A percentile compares a stretch with the other conserved stretches of the same genome.
Evolutionary conservation across 2,113 vertebrate genomes (phyloP).

Genomic region (Chinchilla lanigera): DNA sequence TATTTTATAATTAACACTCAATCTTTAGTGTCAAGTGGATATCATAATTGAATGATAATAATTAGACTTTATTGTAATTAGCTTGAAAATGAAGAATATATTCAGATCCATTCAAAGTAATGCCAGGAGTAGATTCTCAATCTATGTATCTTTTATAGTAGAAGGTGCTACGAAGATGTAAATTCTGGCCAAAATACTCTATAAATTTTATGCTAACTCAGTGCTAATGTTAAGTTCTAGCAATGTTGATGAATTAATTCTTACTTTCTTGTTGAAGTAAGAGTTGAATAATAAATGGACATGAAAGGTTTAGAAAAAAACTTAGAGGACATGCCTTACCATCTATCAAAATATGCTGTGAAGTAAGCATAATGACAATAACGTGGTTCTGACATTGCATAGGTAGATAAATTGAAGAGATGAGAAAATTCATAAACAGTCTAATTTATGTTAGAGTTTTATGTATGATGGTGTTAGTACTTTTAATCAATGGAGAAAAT

Average conservation of each 20-base stretch:
- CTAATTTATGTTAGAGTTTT: conserved; percentile 32
- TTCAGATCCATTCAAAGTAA: conserved; percentile 63
- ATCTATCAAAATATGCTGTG: background rate
- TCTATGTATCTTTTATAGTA: conserved; percentile 1
- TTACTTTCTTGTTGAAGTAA: conserved; percentile 31
- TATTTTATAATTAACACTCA: conserved; percentile 84
- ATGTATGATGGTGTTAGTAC: background rate
- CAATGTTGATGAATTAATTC: conserved; percentile 12
- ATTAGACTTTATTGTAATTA: conserved; percentile 85
- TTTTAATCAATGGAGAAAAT: conserved; percentile 61
- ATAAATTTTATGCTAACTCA: conserved; percentile 33
- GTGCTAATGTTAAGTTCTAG: conserved; percentile 1
- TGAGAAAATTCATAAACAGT: conserved; percentile 10
- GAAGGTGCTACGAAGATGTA: conserved; percentile 39
- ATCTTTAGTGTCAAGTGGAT: conserved; percentile 78
- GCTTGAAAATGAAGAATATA: conserved; percentile 76
- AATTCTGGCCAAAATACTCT: conserved; percentile 29
- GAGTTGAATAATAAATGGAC: background rate
- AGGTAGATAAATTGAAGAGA: background rate
- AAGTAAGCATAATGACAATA: background rate
- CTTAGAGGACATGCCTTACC: background rate
- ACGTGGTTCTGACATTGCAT: background rate
- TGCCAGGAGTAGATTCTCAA: conserved; percentile 67
- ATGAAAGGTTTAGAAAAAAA: background rate
- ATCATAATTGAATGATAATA: conserved; percentile 82